phyloP scores from a whole-genome alignment of 2,797 vertebrate species.

The Pyrrhura leucotis region DNA sequence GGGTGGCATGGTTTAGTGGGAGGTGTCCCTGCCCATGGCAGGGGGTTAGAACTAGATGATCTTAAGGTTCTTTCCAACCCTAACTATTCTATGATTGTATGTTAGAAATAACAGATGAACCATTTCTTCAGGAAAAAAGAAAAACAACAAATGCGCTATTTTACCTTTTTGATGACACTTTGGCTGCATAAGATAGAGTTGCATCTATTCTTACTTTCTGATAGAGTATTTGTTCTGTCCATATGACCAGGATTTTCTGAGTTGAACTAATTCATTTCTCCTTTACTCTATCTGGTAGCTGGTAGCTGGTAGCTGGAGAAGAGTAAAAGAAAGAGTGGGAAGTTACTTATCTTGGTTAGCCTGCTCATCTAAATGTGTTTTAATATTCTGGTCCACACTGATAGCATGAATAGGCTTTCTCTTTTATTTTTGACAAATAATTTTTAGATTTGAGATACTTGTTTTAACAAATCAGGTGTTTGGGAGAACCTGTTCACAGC shows the following conservation, averaged over 20 bases:
- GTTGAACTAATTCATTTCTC: not conserved
- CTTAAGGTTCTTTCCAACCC: too few relatives aligned
- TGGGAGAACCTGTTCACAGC: not conserved
- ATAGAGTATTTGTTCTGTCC: not conserved
- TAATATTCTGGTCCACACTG: not conserved
- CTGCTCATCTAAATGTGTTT: not conserved
- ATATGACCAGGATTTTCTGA: not conserved
- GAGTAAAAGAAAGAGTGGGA: not conserved
- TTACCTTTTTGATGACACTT: not conserved
- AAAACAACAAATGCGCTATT: not conserved
- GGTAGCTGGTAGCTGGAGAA: not conserved
- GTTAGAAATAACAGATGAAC: not conserved
- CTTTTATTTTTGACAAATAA: not conserved
- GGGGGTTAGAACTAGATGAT: too few relatives aligned
- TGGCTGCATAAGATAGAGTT: not conserved
- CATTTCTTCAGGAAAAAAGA: not conserved
- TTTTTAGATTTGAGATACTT: not conserved
- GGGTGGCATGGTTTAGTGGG: too few relatives aligned
- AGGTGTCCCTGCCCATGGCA: too few relatives aligned
- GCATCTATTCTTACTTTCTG: not conserved
- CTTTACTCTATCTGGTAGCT: not conserved
- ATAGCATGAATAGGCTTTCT: not conserved
- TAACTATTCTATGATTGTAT: too few relatives aligned
- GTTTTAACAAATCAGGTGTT: not conserved
- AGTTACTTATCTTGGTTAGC: not conserved